A percentile compares a stretch with the other conserved stretches of the same genome.
Conservation (phyloP, 2,888 invertebrate genomes). For the Callimorpha dominula region DNA sequence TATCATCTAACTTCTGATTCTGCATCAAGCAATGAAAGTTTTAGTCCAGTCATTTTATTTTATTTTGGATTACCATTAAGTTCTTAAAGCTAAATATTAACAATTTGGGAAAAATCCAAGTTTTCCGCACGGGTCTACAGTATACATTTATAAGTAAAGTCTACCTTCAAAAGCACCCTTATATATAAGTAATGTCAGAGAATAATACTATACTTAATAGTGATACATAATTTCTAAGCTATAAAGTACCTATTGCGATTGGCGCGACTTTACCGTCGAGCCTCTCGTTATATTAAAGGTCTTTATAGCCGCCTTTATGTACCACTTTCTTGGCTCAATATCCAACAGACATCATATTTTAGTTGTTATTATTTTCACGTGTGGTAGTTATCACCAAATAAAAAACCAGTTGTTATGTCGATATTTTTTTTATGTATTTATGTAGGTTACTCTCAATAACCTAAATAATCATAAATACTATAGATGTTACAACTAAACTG, state of each 20-base stretch:
- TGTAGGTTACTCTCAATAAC: background rate
- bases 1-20: too few relatives aligned
- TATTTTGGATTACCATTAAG: too few relatives aligned
- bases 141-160: background rate
- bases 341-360: constrained; percentile 12
- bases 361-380: constrained; percentile 15
- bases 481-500: too few relatives aligned
- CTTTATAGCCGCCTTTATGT: constrained; percentile 14
- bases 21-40: too few relatives aligned
- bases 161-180: too few relatives aligned
- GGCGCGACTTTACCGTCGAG: constrained; percentile 1
- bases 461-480: too few relatives aligned
- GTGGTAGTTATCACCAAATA: constrained; percentile 12
- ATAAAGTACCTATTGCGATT: constrained; percentile 8
- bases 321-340: constrained; percentile 12
- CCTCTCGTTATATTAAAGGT: constrained; percentile 13
- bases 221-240: constrained; percentile 6
- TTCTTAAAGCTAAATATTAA: constrained; percentile 21
- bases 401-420: constrained; percentile 3
- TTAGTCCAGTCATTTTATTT: too few relatives aligned
- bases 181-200: too few relatives aligned
- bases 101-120: constrained; percentile 52
- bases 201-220: too few relatives aligned
- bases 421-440: background rate
- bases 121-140: constrained; percentile 50